phyloP scores from a whole-genome alignment of 2,797 vertebrate species.

The Oreochromis grahami region DNA sequence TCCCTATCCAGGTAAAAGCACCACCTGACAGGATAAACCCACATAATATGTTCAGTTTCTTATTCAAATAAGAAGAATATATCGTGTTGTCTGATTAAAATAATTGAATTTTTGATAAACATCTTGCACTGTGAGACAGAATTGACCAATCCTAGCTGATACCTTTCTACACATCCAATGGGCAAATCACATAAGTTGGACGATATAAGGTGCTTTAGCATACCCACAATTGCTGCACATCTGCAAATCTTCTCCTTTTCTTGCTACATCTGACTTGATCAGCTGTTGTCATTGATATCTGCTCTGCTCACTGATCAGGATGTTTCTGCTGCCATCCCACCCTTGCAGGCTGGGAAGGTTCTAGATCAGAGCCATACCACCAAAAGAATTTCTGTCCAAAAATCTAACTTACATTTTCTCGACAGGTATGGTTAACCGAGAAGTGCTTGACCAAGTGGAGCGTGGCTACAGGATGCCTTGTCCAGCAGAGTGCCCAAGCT shows the following conservation, averaged over 20 bases:
- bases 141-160: background rate
- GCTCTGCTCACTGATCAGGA: background rate
- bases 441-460: constrained; percentile 96
- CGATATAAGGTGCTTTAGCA: background rate
- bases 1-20: constrained; percentile 87
- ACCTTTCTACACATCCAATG: rapidly evolving
- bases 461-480: constrained; percentile 97
- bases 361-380: background rate
- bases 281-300: background rate
- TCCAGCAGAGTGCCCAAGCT: constrained; percentile 89
- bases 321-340: background rate
- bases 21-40: background rate
- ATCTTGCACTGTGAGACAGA: background rate
- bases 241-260: background rate
- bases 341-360: rapidly evolving
- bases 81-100: background rate
- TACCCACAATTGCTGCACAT: background rate
- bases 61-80: background rate
- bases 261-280: background rate
- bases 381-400: background rate
- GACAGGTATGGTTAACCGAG: constrained; percentile 95
- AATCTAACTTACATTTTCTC: background rate
- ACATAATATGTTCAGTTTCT: background rate
- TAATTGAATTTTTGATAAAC: background rate
- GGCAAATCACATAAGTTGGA: background rate